phyloP scores from a whole-genome alignment of 1,140 invertebrate genomes.

The Venturia canescens region DNA sequence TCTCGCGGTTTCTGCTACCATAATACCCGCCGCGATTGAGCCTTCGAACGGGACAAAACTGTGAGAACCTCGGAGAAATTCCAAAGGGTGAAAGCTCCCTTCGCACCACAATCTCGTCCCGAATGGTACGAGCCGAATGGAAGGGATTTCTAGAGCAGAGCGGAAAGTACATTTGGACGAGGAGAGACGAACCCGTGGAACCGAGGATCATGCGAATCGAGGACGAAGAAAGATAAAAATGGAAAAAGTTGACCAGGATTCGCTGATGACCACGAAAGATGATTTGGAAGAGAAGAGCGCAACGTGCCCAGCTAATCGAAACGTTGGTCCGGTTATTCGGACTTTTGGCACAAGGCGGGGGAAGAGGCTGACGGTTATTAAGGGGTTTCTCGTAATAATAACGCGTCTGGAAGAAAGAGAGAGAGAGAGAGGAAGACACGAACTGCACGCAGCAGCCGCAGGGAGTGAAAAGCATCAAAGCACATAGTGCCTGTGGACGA shows the following conservation, averaged over 20 bases:
- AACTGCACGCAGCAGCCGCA: constrained; percentile 59
- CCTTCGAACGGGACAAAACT: constrained; percentile 2
- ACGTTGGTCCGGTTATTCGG: constrained; percentile 28
- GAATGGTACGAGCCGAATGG: no score
- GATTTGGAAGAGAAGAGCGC: constrained; percentile 17
- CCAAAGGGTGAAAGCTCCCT: constrained; percentile 34
- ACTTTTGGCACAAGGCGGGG: constrained; percentile 11
- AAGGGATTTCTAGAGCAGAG: neutral
- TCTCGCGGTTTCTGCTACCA: constrained; percentile 16
- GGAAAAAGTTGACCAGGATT: constrained; percentile 38
- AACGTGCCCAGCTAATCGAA: constrained; percentile 30
- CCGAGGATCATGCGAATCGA: constrained; percentile 20
- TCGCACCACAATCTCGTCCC: neutral
- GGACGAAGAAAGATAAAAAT: constrained; percentile 29
- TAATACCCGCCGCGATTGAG: neutral
- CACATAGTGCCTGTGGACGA: constrained; percentile 20
- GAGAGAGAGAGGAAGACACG: constrained; percentile 33
- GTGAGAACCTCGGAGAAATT: constrained; percentile 33
- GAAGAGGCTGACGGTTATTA: constrained; percentile 56
- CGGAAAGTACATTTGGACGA: neutral
- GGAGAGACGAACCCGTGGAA: constrained; percentile 14
- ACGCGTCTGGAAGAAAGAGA: constrained; percentile 56
- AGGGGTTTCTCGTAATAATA: constrained; percentile 64
- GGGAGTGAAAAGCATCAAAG: constrained; percentile 3
- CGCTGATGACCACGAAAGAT: constrained; percentile 7